Evolutionary conservation across 2,113 vertebrate species (phyloP), one percentile per base, ranked within the genome.

Genomic region (Coryphaenoides rupestris): DNA sequence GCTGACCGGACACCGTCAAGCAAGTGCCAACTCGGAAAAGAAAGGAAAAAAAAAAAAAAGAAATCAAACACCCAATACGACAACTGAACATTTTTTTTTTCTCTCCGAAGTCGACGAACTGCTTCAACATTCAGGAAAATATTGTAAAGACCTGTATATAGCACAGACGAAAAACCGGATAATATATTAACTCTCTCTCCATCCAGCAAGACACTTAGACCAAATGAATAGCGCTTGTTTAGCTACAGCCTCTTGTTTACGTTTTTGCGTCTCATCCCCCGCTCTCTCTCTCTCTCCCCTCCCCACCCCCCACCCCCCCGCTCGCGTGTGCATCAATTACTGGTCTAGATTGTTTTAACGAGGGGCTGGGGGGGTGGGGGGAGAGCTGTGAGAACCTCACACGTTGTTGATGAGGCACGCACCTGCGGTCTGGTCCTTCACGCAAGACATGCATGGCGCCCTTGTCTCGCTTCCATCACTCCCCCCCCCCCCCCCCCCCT

Each of bases 131-230:
- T 97, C 96, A 98, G 96, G 96, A 98, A 94, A 93, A 95, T 86
- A 95, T 95, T 99, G 95, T 99, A 98, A 98, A 98, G 95, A 98
- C 89, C 84, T 99, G 97, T 98, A 98, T 91, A 98, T 98, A 98
- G 94, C 93, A 95, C 96, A 96, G 86, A 95, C 95, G 90, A 80
- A 96, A 93, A 94, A 80, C 92, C 95, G 96, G 33, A 40, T 98
- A 98, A 97, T 98, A 98, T 98, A 98, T 98, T 93, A 91, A 89
- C 91, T 92, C 91, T 89, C 87, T 91, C 82, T 91, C 90, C 92
- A 93, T 93, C 89, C 91, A 91, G 81, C 70, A 70, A 90, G 89
- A 93, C 91, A 94, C 89, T 91, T 94, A 94, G 94, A 96, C 94
- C 94, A 96, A 96, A 95, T 96, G 84, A 89, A 83, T 86, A 93